Percentiles rank a stretch among this genome's conserved stretches.
Conservation (phyloP, 2,797 vertebrate species). For the Pseudochromis fuscus region DNA sequence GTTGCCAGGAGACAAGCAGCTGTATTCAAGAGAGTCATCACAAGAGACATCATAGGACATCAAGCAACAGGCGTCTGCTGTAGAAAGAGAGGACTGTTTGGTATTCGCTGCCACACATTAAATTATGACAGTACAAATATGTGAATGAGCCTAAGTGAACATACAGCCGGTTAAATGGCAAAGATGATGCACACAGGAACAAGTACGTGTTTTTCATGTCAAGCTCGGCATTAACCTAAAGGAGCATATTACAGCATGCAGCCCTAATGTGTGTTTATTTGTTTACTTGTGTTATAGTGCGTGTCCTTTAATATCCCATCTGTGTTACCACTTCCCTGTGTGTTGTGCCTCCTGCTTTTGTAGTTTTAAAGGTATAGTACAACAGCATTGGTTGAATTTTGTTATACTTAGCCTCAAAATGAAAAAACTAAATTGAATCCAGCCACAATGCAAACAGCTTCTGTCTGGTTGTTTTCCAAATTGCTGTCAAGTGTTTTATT, state of each 20-base stretch:
- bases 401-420: neutral
- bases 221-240: constrained; percentile 16
- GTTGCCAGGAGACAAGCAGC: constrained; percentile 74
- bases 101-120: neutral
- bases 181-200: neutral
- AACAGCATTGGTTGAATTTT: neutral
- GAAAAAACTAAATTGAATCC: neutral
- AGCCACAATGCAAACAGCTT: neutral
- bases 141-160: neutral
- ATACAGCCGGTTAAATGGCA: neutral
- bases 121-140: neutral
- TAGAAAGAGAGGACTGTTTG: constrained; percentile 14
- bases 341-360: neutral
- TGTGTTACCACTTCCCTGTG: constrained; percentile 17
- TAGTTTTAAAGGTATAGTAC: neutral
- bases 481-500: constrained; percentile 2
- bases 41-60: constrained; percentile 37
- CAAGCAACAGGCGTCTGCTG: constrained; percentile 32
- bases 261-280: neutral
- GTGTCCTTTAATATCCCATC: constrained; percentile 35
- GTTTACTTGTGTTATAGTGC: constrained; percentile 4
- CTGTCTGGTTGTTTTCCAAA: neutral
- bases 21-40: constrained; percentile 36
- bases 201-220: constrained; percentile 5
- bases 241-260: neutral